Evolutionary conservation across 2,888 invertebrate species (phyloP), one percentile per base, ranked within the genome.

Genomic region (Ochropleura leucogaster): DNA sequence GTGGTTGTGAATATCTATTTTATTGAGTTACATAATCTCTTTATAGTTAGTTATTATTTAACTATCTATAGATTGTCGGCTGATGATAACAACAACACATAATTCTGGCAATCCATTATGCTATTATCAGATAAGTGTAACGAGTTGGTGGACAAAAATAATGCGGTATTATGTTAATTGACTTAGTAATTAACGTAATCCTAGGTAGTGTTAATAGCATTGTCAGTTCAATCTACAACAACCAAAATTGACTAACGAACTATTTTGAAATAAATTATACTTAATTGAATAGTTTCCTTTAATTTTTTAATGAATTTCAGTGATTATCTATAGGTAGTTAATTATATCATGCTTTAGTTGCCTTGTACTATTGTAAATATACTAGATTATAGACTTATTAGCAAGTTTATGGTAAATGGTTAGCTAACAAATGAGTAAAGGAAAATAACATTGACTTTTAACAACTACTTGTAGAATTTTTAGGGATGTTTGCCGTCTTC

Each of bases 21-120:
- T 14, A 44, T 66, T 51, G 55, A 55, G 53, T 68, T 68, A 70
- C 49, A 46, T 55, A 67, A 70, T 67, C 12, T 40, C 51, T 30
- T 55, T 47, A 69, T 46, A 74, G 63, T 81, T 72, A 68, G 57
- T 66, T 66, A 57, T 65, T 66, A 80, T 66, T 74, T 51, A 75
- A 76, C 59, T 65, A 68, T 80, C 60, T 77, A 69, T 46, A 66
- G 53, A 82, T 79, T 70, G 76, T 20, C 14, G 0, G 44, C 14
- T 42, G 46, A n/a, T 64, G 63, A 67, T 70, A 70, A 70, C 47
- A 70, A 68, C 6, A 40, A 66, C 40, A 64, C 47, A 68, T 76
- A 53, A 72, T 77, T 82, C 73, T 60, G 49, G 51, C 72, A 68
- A 77, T 74, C 74, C 62, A 78, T 81, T 82, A 78, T 47, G 16